Conservation (phyloP, 2,888 invertebrate species). For the Volucella zonaria region DNA sequence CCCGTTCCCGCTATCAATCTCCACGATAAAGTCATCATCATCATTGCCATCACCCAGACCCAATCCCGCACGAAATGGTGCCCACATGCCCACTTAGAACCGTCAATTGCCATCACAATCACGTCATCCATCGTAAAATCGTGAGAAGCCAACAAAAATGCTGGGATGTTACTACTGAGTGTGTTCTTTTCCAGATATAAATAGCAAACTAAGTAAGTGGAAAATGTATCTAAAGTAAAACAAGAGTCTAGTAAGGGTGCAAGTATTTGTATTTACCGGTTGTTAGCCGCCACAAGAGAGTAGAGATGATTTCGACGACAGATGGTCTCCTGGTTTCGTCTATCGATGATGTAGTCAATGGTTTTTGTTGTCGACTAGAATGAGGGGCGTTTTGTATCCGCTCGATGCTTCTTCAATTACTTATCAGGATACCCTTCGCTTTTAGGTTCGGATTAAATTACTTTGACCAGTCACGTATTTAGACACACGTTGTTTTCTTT, state of each 20-base stretch:
- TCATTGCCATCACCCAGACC: not conserved
- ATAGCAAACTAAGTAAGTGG: slow-evolving; percentile 25
- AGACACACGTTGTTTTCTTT: not conserved
- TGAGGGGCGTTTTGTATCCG: not conserved
- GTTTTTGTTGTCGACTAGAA: not conserved
- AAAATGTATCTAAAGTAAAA: slow-evolving; percentile 21
- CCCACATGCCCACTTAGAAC: slow-evolving; percentile 23
- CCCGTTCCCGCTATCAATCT: slow-evolving; percentile 5
- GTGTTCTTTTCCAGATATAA: slow-evolving; percentile 27
- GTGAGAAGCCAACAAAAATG: not conserved
- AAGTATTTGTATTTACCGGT: slow-evolving; percentile 33
- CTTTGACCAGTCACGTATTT: slow-evolving; percentile 41
- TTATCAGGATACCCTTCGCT: slow-evolving; percentile 3
- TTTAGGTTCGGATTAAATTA: slow-evolving; percentile 14
- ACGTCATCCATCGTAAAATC: slow-evolving; percentile 37
- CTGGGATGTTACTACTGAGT: not conserved
- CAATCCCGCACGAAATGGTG: not conserved
- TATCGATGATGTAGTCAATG: slow-evolving; percentile 37
- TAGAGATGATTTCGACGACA: not conserved
- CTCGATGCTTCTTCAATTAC: slow-evolving; percentile 2
- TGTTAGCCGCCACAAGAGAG: slow-evolving; percentile 8
- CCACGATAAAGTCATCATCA: slow-evolving; percentile 29
- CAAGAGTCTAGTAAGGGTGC: not conserved
- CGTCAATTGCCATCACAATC: slow-evolving; percentile 59
- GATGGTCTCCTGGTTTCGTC: not conserved